A percentile compares a stretch with the other conserved stretches of the same genome.
phyloP scores from a whole-genome alignment of 37 sponge, comb jelly and placozoan genomes.

The Trichoplax adhaerens region DNA sequence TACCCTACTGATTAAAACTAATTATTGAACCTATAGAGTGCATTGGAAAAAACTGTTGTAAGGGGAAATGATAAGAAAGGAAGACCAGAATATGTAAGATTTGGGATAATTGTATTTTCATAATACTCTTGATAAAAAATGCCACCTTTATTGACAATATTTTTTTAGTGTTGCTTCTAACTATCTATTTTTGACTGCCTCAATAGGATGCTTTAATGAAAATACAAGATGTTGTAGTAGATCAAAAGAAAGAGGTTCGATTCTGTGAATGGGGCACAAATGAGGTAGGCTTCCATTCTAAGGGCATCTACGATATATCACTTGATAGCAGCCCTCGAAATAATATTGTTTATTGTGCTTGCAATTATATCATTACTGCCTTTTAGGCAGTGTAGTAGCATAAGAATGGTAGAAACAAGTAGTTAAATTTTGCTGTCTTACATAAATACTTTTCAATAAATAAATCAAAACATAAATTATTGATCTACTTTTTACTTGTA shows the following conservation, averaged over 20 bases:
- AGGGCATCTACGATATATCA: neutral
- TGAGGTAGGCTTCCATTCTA: slow-evolving; percentile 21
- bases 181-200: neutral
- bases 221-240: slow-evolving; percentile 19
- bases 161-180: neutral
- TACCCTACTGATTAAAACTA: too few relatives aligned
- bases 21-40: slow-evolving; percentile 3
- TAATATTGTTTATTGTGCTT: slow-evolving; percentile 1
- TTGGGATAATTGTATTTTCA: neutral
- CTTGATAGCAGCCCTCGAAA: neutral
- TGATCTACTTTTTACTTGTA: too few relatives aligned
- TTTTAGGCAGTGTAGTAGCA: neutral
- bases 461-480: too few relatives aligned
- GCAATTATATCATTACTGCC: slow-evolving; percentile 1
- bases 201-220: slow-evolving; percentile 36
- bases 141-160: neutral
- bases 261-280: slow-evolving; percentile 40
- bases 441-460: too few relatives aligned
- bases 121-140: neutral
- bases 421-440: too few relatives aligned
- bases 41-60: slow-evolving; percentile 49
- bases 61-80: slow-evolving; percentile 69
- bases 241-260: slow-evolving; percentile 49
- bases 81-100: slow-evolving; percentile 63
- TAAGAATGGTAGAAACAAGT: too few relatives aligned